A percentile compares a stretch with the other conserved stretches of the same genome.
These are phyloP conservation scores for Macaria notata DNA, from an alignment of 2,888 invertebrate species.

Conservation along the genomic window DNA sequence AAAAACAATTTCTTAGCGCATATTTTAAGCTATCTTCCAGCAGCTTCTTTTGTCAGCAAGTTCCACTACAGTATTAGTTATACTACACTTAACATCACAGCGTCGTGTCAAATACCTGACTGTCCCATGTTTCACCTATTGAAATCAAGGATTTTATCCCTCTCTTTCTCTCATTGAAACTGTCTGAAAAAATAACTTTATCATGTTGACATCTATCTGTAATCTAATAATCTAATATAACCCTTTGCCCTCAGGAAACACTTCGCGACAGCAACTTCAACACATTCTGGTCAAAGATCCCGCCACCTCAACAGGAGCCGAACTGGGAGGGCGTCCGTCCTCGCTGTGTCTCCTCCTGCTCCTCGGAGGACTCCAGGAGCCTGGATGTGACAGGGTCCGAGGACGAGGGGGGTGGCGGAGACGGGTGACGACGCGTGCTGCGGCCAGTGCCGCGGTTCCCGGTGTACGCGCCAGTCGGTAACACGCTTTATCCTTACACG, in stretches of 20 bases:
- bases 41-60: too few relatives aligned
- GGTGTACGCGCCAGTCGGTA: conserved; percentile 50
- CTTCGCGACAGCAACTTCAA: conserved; percentile 70
- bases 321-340: conserved; percentile 63
- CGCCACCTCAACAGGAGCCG: conserved; percentile 58
- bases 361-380: conserved; percentile 75
- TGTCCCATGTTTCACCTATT: too few relatives aligned
- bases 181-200: too few relatives aligned
- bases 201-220: too few relatives aligned
- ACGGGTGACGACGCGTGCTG: conserved; percentile 75
- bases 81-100: too few relatives aligned
- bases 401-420: conserved; percentile 68
- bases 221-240: too few relatives aligned
- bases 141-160: too few relatives aligned
- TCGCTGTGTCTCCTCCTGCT: conserved; percentile 66
- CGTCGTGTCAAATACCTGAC: too few relatives aligned
- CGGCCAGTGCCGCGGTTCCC: conserved; percentile 81
- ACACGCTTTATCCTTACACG: conserved; percentile 54
- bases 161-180: too few relatives aligned
- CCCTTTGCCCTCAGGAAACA: conserved; percentile 51
- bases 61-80: too few relatives aligned
- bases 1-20: too few relatives aligned
- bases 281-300: conserved; percentile 75
- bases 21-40: too few relatives aligned
- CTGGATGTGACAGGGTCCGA: conserved; percentile 79